A percentile compares a stretch with the other conserved stretches of the same genome.
Conservation (phyloP, 2,113 vertebrate species). For the Columba janthina region DNA sequence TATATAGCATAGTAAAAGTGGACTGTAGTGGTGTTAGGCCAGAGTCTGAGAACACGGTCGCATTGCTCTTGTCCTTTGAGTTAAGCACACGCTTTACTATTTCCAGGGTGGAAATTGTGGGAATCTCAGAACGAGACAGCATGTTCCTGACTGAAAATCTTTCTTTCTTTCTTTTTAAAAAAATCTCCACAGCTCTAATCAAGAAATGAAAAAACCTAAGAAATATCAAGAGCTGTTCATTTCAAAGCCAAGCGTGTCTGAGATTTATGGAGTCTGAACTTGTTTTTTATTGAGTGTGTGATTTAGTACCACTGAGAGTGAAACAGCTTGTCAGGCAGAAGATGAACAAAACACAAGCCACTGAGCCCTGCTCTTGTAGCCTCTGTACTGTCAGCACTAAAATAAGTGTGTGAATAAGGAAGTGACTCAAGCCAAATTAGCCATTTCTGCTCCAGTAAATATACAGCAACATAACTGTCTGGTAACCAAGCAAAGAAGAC, state of each 20-base stretch:
- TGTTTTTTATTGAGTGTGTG: not conserved
- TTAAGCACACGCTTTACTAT: not conserved
- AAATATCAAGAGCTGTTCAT: not conserved
- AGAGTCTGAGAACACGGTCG: not conserved
- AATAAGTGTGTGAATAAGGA: not conserved
- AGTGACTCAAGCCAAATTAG: not conserved
- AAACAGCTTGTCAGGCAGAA: not conserved
- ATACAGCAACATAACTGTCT: not conserved
- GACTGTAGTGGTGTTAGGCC: not conserved
- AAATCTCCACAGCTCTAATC: not conserved
- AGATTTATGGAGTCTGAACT: not conserved
- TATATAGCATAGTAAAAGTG: not conserved
- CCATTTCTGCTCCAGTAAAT: not conserved
- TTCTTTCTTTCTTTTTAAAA: not conserved
- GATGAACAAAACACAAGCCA: not conserved
- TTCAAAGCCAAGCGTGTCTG: not conserved
- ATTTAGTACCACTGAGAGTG: not conserved
- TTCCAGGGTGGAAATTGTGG: not conserved
- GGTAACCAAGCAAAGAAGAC: not conserved
- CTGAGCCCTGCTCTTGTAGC: not conserved
- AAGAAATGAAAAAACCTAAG: not conserved
- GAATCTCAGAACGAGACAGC: not conserved
- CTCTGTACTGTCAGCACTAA: not conserved
- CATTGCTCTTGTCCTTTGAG: not conserved
- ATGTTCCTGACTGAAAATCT: not conserved